Conservation (phyloP, 2,888 invertebrate species). For the Tachina grossa region DNA sequence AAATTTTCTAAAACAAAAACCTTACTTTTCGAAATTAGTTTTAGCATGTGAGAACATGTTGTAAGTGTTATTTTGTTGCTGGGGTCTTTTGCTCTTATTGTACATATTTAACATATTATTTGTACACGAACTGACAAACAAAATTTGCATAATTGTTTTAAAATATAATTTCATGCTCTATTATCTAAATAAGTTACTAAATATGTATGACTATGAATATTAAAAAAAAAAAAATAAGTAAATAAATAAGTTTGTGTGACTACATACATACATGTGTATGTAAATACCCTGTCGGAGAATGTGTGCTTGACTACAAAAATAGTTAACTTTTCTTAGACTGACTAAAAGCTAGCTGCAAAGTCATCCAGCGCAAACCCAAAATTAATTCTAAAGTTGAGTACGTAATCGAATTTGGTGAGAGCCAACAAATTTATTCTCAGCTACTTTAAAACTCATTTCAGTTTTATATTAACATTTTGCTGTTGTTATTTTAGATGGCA, state of each 20-base stretch:
- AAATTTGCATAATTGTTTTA: slow-evolving; percentile 67
- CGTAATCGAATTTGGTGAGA: too few relatives aligned
- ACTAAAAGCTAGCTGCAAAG: too few relatives aligned
- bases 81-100: slow-evolving; percentile 2
- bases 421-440: too few relatives aligned
- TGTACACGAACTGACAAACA: slow-evolving; percentile 29
- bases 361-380: too few relatives aligned
- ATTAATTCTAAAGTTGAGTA: too few relatives aligned
- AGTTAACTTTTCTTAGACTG: too few relatives aligned
- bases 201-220: slow-evolving; percentile 5
- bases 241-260: too few relatives aligned
- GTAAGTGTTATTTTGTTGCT: slow-evolving; percentile 42
- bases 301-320: too few relatives aligned
- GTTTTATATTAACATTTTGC: too few relatives aligned
- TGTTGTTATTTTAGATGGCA: too few relatives aligned
- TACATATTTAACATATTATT: not conserved
- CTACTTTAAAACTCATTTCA: too few relatives aligned
- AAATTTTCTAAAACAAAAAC: not conserved
- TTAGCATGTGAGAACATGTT: slow-evolving; percentile 62
- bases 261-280: not conserved
- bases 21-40: slow-evolving; percentile 33
- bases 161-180: slow-evolving; percentile 61
- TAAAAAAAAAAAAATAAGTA: not conserved
- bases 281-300: too few relatives aligned
- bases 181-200: slow-evolving; percentile 39